phyloP scores from a whole-genome alignment of 2,888 invertebrate species.

The Pyralis farinalis region DNA sequence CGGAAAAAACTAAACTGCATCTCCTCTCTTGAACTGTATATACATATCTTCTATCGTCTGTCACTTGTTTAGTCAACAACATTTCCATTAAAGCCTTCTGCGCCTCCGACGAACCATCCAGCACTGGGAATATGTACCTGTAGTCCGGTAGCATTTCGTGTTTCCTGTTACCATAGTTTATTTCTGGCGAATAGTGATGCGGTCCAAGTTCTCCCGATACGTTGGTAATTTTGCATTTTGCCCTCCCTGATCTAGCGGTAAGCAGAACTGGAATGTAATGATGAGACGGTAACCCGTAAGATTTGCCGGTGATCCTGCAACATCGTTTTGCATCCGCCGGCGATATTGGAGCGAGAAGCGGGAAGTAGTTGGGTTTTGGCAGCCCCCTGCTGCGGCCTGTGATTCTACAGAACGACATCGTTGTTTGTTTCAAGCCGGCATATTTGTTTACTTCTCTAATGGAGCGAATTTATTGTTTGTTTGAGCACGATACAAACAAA shows the following conservation, averaged over 20 bases:
- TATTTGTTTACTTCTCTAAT: slow-evolving; percentile 58
- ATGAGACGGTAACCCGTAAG: slow-evolving; percentile 86
- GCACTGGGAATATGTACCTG: slow-evolving; percentile 87
- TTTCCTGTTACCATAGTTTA: slow-evolving; percentile 84
- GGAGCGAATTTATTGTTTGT: slow-evolving; percentile 27
- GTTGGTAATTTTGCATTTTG: slow-evolving; percentile 84
- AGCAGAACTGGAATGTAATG: slow-evolving; percentile 90
- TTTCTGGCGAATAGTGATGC: slow-evolving; percentile 82
- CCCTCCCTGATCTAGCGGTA: slow-evolving; percentile 63
- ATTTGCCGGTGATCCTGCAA: slow-evolving; percentile 90
- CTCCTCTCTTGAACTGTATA: slow-evolving; percentile 88
- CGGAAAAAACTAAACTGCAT: slow-evolving; percentile 88
- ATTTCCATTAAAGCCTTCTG: slow-evolving; percentile 83
- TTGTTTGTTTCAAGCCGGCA: slow-evolving; percentile 50
- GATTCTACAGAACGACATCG: slow-evolving; percentile 89
- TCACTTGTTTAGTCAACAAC: slow-evolving; percentile 80
- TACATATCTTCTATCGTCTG: slow-evolving; percentile 83
- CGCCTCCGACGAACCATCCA: slow-evolving; percentile 85
- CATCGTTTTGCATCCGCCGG: slow-evolving; percentile 91
- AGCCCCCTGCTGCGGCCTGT: slow-evolving; percentile 90
- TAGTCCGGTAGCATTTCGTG: slow-evolving; percentile 86
- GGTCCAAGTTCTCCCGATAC: slow-evolving; percentile 82
- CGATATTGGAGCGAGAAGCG: slow-evolving; percentile 89
- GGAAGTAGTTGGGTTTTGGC: slow-evolving; percentile 91
- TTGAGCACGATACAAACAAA: slow-evolving; percentile 13